Conservation (phyloP, 1,140 invertebrate species). For the Conus betulinus region DNA sequence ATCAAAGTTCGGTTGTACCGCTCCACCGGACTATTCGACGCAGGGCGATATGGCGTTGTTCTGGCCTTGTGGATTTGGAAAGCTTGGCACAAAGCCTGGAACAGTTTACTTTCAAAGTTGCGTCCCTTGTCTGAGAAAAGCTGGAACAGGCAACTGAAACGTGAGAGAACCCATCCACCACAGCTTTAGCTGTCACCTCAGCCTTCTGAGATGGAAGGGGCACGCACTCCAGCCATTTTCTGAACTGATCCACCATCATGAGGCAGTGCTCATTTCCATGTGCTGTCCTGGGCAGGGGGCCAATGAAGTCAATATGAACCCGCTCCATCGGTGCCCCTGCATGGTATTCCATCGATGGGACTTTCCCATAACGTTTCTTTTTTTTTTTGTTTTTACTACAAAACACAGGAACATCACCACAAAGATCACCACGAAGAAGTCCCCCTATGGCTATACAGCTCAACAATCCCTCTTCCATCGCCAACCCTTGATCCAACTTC, state of each 20-base stretch:
- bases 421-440: no score
- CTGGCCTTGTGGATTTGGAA: conserved; percentile 43
- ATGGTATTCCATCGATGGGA: background rate
- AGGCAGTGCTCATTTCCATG: background rate
- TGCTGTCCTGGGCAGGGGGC: background rate
- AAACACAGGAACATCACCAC: background rate
- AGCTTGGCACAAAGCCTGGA: conserved; percentile 27
- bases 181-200: background rate
- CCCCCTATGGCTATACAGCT: no score
- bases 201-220: conserved; percentile 17
- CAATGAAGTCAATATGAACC: no score
- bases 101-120: conserved; percentile 42
- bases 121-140: conserved; percentile 18
- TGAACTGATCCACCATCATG: conserved; percentile 32
- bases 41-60: conserved; percentile 49
- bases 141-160: conserved; percentile 9
- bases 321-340: conserved; percentile 1
- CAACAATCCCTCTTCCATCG: no score
- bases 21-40: conserved; percentile 52
- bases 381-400: background rate
- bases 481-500: no score
- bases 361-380: background rate
- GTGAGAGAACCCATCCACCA: background rate
- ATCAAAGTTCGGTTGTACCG: conserved; percentile 38
- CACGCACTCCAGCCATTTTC: background rate